Base-by-base conservation (phyloP, 2,113 vertebrate species). In the Nanorana parkeri region DNA sequence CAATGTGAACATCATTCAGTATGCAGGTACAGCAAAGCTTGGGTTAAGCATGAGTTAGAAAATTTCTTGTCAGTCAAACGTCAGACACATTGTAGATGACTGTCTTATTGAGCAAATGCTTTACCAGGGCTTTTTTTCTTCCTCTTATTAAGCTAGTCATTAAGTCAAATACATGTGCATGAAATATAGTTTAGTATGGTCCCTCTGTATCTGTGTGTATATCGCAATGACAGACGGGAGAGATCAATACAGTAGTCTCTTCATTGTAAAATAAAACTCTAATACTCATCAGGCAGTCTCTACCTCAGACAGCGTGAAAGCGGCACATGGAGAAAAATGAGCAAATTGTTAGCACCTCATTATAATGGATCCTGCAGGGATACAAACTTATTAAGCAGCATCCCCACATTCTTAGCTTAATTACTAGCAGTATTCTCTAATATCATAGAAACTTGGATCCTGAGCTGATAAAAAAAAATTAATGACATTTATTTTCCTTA, bases 311-410 rank as follows among this genome's bases (percentile, higher is more conserved):
- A 65, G 74, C 60, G 52, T 58, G 36, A 28, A 4, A 10, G 54
- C 24, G 20, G 41, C 8, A 64, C 23, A 64, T 64, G 21, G n/a
- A 64, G 60, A 23, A 17, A 28, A 65, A 65, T 77, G 32, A 63
- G 63, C 74, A 77, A 77, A 77, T 28, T 52, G 36, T 64, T 64
- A 64, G 21, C 19, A 51, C 32, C 74, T 77, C 58, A 65, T 77
- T 77, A 77, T 65, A 64, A 77, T 51, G 55, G 29, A 36, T 36
- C 74, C 74, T 77, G 74, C 74, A 77, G 58, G 73, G 73, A 76
- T 60, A 26, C 52, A n/a, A 65, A 77, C 58, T 28, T 77, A 77
- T 77, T 77, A 77, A 23, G 23, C 23, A 28, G 58, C 32, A 77
- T 21, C 21, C 32, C 21, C 17, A 52, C 36, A 47, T 28, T 65